These are phyloP conservation scores for Nezara viridula DNA, from an alignment of 2,888 invertebrate species.

Conservation along the genomic window DNA sequence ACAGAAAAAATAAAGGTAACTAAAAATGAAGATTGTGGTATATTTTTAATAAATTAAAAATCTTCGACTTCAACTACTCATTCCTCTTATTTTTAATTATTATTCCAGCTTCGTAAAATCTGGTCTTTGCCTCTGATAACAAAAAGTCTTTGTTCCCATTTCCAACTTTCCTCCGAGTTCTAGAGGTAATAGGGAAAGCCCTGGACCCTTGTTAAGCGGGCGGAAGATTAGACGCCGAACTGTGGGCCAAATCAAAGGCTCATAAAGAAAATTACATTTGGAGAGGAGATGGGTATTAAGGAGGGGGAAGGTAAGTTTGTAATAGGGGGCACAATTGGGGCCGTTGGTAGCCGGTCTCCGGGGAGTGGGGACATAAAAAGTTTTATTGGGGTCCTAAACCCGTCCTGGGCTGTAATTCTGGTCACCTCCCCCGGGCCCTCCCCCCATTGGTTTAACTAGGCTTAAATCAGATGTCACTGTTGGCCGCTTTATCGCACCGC, in stretches of 20 bases:
- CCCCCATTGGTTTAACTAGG: slow-evolving; percentile 29
- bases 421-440: not conserved
- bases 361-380: slow-evolving; percentile 39
- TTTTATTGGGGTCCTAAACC: slow-evolving; percentile 40
- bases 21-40: no score
- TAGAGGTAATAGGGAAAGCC: not conserved
- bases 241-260: slow-evolving; percentile 9
- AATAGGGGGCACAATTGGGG: slow-evolving; percentile 36
- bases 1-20: no score
- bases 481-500: not conserved
- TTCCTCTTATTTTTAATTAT: not conserved
- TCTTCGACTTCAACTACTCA: no score
- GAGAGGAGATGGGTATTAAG: not conserved
- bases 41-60: no score
- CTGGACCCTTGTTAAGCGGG: not conserved
- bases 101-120: not conserved
- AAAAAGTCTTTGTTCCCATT: no score
- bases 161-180: not conserved
- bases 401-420: slow-evolving; percentile 7
- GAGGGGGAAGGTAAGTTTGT: slow-evolving; percentile 13
- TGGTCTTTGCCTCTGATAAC: no score
- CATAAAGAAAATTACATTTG: slow-evolving; percentile 45
- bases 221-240: not conserved
- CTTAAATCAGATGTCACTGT: slow-evolving; percentile 30
- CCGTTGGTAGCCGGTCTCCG: not conserved